Evolutionary conservation across 2,797 vertebrate genomes (phyloP).

Genomic region (Peromyscus eremicus): DNA sequence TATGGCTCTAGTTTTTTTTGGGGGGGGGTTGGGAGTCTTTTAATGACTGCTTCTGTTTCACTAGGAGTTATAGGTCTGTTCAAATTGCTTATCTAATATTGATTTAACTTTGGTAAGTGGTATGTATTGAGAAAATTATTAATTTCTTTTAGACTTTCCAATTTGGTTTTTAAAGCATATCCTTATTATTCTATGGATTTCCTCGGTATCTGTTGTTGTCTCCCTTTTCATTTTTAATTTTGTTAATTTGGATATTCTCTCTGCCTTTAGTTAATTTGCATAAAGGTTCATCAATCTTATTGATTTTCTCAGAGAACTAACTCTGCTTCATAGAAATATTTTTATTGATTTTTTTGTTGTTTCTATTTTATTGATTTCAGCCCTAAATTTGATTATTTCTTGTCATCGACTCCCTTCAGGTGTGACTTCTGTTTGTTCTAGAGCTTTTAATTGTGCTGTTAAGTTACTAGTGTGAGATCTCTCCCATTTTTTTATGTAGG

Average conservation of each 20-base stretch:
- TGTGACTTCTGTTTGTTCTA: no score
- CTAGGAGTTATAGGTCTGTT: neutral
- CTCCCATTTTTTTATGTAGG: no score
- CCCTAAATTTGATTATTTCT: no score
- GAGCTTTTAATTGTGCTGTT: no score
- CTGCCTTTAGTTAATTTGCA: neutral
- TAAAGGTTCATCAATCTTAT: neutral
- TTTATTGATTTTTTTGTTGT: neutral
- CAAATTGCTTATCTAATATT: neutral
- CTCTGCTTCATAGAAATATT: neutral
- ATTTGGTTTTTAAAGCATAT: neutral
- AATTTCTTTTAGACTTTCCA: neutral
- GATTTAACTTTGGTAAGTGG: neutral
- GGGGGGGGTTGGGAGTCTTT: no score
- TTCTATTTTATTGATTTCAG: neutral
- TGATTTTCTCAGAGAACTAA: neutral
- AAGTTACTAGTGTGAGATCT: no score
- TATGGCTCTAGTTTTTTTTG: neutral
- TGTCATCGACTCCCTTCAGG: no score
- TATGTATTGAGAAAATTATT: neutral
- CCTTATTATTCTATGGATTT: neutral
- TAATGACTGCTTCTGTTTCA: no score
- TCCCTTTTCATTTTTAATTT: neutral
- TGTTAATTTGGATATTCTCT: neutral
- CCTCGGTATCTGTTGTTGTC: neutral